Conservation (phyloP, 1,140 invertebrate species). For the Campoletis sonorensis region DNA sequence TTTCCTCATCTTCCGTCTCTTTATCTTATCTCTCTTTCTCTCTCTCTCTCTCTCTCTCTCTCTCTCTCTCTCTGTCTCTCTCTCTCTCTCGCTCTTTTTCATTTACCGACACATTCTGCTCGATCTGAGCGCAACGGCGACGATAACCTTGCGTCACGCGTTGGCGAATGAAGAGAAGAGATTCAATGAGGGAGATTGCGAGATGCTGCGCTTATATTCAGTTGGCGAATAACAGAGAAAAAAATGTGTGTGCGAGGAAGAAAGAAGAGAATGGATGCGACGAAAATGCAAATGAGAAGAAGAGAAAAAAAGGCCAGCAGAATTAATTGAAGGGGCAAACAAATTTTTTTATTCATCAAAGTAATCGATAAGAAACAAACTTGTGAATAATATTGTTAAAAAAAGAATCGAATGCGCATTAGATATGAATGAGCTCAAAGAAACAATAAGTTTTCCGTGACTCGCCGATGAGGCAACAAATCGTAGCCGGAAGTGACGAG, state of each 20-base stretch:
- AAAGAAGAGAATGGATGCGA: not conserved
- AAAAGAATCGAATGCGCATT: too few species aligned
- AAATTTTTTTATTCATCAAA: conserved; percentile 17
- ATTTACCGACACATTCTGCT: conserved; percentile 11
- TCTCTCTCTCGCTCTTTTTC: not conserved
- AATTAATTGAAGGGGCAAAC: conserved; percentile 26
- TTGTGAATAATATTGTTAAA: not conserved
- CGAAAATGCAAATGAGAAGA: conserved; percentile 4
- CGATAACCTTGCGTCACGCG: conserved; percentile 30
- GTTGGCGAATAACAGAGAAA: conserved; percentile 16
- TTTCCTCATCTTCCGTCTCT: not conserved
- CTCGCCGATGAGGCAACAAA: not conserved
- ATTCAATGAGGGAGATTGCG: conserved; percentile 31
- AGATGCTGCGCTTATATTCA: conserved; percentile 7
- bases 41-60: not conserved
- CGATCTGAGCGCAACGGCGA: conserved; percentile 28
- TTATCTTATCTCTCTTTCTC: not conserved
- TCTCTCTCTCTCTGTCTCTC: not conserved
- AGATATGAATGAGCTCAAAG: not conserved
- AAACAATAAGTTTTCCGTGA: conserved; percentile 22
- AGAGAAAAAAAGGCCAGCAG: not conserved
- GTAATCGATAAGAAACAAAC: conserved; percentile 18
- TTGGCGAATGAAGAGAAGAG: conserved; percentile 51
- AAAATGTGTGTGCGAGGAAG: conserved; percentile 5
- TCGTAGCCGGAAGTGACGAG: conserved; percentile 16